Percentiles rank a stretch among this genome's conserved stretches.
Conservation (phyloP, 1,140 invertebrate genomes). For the Heliconius congener region DNA sequence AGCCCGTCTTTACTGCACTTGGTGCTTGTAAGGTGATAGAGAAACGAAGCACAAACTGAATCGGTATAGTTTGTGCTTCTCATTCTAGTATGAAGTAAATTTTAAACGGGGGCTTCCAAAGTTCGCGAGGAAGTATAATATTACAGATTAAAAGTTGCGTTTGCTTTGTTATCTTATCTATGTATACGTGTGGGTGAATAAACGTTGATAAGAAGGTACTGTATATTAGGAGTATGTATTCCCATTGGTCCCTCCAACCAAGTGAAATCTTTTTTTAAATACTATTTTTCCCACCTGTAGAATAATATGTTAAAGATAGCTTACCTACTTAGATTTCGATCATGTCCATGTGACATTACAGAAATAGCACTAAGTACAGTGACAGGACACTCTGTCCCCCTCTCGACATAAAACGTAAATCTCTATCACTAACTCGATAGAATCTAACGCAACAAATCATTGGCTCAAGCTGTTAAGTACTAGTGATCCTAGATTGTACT, state of each 20-base stretch:
- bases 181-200: too few relatives aligned
- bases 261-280: too few relatives aligned
- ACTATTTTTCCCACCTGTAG: too few relatives aligned
- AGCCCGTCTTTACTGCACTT: constrained; percentile 30
- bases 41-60: constrained; percentile 34
- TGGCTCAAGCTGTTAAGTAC: constrained; percentile 37
- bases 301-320: too few relatives aligned
- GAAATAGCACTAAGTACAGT: background rate
- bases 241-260: too few relatives aligned
- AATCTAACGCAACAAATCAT: constrained; percentile 43
- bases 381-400: background rate
- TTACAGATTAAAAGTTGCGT: background rate
- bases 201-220: background rate
- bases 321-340: background rate
- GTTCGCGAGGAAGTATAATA: background rate
- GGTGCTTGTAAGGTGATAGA: constrained; percentile 26
- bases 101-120: background rate
- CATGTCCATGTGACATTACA: background rate
- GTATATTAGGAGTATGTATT: background rate
- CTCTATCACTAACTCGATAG: constrained; percentile 28
- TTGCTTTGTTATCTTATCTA: constrained; percentile 5
- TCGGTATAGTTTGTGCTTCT: constrained; percentile 37
- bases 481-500: constrained; percentile 36
- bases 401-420: constrained; percentile 21
- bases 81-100: constrained; percentile 34